Evolutionary conservation across 2,113 vertebrate genomes (phyloP).

Genomic region (Pseudonaja textilis): DNA sequence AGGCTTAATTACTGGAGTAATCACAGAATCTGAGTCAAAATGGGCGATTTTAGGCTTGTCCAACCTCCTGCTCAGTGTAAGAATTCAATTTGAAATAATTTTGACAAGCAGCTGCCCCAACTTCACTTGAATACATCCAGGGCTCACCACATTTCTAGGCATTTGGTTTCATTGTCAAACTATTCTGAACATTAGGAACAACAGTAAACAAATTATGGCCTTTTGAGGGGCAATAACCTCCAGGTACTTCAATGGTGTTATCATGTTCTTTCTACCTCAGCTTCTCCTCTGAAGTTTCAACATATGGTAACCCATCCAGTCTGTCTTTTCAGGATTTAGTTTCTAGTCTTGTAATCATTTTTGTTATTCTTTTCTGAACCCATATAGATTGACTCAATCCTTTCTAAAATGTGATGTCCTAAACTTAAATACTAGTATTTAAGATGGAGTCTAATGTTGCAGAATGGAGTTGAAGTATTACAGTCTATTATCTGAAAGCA

Average conservation of each 20-base stretch:
- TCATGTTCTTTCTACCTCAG: not conserved
- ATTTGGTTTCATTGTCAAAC: not conserved
- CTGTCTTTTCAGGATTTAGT: not conserved
- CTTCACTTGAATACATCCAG: not conserved
- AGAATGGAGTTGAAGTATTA: not conserved
- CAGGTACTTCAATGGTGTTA: not conserved
- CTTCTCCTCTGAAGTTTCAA: not conserved
- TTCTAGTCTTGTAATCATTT: not conserved
- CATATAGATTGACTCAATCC: not conserved
- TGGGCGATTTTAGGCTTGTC: not conserved
- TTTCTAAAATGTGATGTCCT: not conserved
- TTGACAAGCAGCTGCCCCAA: not conserved
- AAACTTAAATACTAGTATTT: not conserved
- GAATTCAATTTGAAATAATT: not conserved
- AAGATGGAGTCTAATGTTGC: not conserved
- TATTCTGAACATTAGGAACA: not conserved
- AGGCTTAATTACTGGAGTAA: not conserved
- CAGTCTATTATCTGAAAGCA: not conserved
- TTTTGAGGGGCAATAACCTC: not conserved
- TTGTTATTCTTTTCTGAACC: not conserved
- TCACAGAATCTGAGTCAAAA: not conserved
- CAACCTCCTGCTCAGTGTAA: not conserved
- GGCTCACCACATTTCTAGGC: not conserved
- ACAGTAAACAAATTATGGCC: not conserved
- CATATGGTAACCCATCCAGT: not conserved